These are phyloP conservation scores for Seriola quinqueradiata DNA, from an alignment of 2,113 vertebrate species.

Conservation along the genomic window DNA sequence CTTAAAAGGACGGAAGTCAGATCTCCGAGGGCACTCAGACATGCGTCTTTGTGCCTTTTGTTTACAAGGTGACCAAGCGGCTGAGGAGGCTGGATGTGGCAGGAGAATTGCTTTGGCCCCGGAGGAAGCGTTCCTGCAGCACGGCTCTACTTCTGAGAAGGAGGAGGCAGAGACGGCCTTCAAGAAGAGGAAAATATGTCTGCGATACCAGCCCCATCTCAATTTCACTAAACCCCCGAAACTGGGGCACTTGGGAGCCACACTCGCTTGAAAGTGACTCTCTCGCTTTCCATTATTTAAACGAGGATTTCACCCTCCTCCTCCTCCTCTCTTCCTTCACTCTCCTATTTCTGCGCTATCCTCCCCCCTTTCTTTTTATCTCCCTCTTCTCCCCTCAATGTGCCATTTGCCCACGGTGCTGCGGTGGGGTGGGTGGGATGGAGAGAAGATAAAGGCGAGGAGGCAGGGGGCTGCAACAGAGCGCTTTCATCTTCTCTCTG, in stretches of 20 bases:
- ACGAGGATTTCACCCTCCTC: slow-evolving; percentile 37
- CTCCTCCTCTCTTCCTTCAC: slow-evolving; percentile 15
- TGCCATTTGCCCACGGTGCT: slow-evolving; percentile 25
- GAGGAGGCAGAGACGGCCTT: background rate
- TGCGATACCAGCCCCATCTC: slow-evolving; percentile 25
- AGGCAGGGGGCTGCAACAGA: slow-evolving; percentile 29
- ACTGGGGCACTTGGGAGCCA: slow-evolving; percentile 59
- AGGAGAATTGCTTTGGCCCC: slow-evolving; percentile 1
- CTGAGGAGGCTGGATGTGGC: slow-evolving; percentile 2
- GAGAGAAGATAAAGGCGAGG: slow-evolving; percentile 57
- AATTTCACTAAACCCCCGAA: slow-evolving; percentile 58
- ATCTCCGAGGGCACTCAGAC: slow-evolving; percentile 25
- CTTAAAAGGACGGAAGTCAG: slow-evolving; percentile 44
- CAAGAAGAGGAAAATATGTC: slow-evolving; percentile 25
- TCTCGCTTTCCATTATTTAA: slow-evolving; percentile 61
- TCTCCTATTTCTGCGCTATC: slow-evolving; percentile 19
- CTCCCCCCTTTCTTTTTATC: slow-evolving; percentile 40
- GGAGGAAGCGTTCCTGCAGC: slow-evolving; percentile 9
- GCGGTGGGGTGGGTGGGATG: slow-evolving; percentile 35
- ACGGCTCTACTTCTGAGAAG: background rate
- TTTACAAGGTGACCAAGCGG: slow-evolving; percentile 52
- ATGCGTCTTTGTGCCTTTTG: slow-evolving; percentile 7
- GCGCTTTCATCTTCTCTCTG: slow-evolving; percentile 67
- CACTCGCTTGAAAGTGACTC: slow-evolving; percentile 34
- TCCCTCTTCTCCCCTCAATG: background rate